Base-by-base conservation (phyloP, 64 coral and sea anemone species). In the Anthopleura sola region DNA sequence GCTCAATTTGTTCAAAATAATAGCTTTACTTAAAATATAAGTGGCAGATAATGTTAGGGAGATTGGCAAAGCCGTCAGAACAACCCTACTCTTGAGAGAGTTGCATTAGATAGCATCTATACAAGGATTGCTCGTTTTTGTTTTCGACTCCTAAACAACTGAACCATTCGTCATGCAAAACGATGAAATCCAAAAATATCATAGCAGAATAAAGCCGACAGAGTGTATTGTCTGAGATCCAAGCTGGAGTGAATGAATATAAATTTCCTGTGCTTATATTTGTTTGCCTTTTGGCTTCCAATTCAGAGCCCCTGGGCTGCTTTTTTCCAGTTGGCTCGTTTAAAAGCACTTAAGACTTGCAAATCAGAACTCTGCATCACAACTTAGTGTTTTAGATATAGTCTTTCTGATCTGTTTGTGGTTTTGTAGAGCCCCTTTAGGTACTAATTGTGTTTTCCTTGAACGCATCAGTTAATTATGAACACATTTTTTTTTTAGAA, bases 281-380 rank as follows among this genome's bases (percentile, higher is more conserved):
- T 13, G 13, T 53, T 53, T 53, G 16, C 50, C 66, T 71, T 71
- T 34, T 32, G 29, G 29, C 12, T 71, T 71, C 66, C n/a, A 34
- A 71, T 32, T 71, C 66, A 71, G 66, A 32, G n/a, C 26, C 66
- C 66, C n/a, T 16, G 29, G 66, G 28, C 10, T 15, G 29, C 14
- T 71, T 71, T 71, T 71, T 17, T 32, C 2, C 28, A 34, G 66
- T 71, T 32, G 66, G 1, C 26, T 36, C 31, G 66, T 71, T 9
- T 71, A 71, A 66, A 66, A 66, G 60, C 60, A 66, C 20, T 66
- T 66, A 66, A 66, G 60, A 71, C 28, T 71, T 34, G 66, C 66
- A 71, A 71, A 71, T 71, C 28, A 71, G 34, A 3, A n/a, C n/a
- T n/a, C n/a, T n/a, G 14, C 2, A 60, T 18, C 16, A 1, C 56